phyloP scores from a whole-genome alignment of 2,113 vertebrate species.

The Triplophysa rosa region DNA sequence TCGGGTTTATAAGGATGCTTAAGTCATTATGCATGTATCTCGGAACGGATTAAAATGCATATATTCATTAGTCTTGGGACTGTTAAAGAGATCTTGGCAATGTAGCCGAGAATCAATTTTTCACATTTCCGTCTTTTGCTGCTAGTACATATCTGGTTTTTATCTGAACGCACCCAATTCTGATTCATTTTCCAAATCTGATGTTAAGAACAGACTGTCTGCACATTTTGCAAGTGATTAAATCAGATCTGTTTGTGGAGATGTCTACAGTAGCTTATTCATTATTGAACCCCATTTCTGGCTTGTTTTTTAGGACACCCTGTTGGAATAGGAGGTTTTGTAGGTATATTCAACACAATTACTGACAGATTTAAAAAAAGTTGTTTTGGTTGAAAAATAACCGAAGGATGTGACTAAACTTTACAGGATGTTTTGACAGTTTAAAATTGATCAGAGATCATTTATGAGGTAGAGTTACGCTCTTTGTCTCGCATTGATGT shows the following conservation, averaged over 20 bases:
- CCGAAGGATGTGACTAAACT: not conserved
- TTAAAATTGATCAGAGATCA: not conserved
- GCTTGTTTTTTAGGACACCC: not conserved
- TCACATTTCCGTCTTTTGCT: constrained; percentile 4
- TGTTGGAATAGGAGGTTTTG: not conserved
- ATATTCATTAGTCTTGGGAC: constrained; percentile 40
- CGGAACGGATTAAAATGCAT: constrained; percentile 35
- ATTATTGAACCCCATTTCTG: too few relatives aligned
- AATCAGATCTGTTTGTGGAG: too few relatives aligned
- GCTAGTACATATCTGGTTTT: constrained; percentile 12
- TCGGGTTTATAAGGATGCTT: constrained; percentile 27
- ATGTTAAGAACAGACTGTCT: too few relatives aligned
- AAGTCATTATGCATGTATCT: constrained; percentile 32
- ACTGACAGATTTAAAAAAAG: not conserved
- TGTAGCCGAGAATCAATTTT: constrained; percentile 23
- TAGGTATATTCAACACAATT: not conserved
- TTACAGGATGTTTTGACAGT: constrained; percentile 12
- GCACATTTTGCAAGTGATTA: too few relatives aligned
- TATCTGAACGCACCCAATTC: not conserved
- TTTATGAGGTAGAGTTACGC: not conserved
- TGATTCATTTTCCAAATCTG: too few relatives aligned
- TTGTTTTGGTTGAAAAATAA: not conserved
- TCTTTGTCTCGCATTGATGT: not conserved
- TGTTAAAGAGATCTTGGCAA: constrained; percentile 25
- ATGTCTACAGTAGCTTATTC: too few relatives aligned